Conservation (phyloP, 2,113 vertebrate species). For the Aleadryas rufinucha region DNA sequence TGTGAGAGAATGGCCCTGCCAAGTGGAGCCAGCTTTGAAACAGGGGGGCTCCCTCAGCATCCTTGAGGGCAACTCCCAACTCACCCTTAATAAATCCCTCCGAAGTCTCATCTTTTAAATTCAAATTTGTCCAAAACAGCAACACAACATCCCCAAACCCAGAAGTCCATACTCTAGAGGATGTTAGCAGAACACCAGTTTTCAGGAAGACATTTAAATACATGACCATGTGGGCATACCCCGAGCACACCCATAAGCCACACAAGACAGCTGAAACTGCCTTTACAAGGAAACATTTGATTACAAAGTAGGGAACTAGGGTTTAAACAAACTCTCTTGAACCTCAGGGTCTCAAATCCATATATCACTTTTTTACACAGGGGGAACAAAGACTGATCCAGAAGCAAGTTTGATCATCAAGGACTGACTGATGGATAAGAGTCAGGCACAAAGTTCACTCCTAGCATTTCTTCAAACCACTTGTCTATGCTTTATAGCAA, state of each 20-base stretch:
- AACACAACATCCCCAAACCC: neutral
- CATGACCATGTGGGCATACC: neutral
- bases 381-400: neutral
- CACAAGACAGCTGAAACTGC: neutral
- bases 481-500: neutral
- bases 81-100: neutral
- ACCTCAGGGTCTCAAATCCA: neutral
- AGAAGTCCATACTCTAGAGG: neutral
- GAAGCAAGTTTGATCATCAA: neutral
- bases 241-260: neutral
- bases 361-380: neutral
- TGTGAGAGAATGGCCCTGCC: neutral
- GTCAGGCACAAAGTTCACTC: neutral
- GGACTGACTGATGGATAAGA: neutral
- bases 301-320: neutral
- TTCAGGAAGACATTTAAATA: neutral
- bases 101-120: neutral
- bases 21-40: neutral
- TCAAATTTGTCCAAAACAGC: neutral
- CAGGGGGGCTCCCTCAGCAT: neutral
- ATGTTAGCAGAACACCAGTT: neutral
- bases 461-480: neutral
- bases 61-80: neutral
- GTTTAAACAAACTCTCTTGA: neutral
- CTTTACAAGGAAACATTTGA: neutral